Evolutionary conservation across 2,888 invertebrate species (phyloP), one percentile per base, ranked within the genome.

Genomic region (Diarsia mendica): DNA sequence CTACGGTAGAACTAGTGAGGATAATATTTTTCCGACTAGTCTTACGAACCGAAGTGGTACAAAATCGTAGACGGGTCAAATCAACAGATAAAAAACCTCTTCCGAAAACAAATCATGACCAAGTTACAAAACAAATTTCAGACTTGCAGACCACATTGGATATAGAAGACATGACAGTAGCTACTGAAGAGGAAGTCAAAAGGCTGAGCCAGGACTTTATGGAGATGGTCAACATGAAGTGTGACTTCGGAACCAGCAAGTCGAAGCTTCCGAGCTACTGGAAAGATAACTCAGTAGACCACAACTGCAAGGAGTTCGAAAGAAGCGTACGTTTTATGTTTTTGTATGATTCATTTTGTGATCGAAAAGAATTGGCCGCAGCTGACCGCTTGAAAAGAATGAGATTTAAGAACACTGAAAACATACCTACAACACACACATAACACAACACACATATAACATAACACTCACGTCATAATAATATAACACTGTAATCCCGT

Each of bases 291-390:
- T 63, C 73, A 10, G 69, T 84, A 8, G 87, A 88, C 23, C 87
- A 90, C 53, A 77, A 86, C 28, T 88, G 89, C 72, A 80, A 76
- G 28, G 85, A 85, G 13, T 78, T 87, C n/a, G 83, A 85, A 3
- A 84, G 77, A 20, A 76, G 33, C 23, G 90, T 89, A 67, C 69
- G 87, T 53, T 10, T 46, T 55, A 39, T 39, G 10, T 33, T 66
- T 23, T 69, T 23, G 1, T 23, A 10, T 13, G 2, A 39, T 13
- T 39, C 18, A 15, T 10, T 18, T 9, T 48, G 9, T 13, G n/a
- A 48, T 49, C 49, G 49, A 20, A 20, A 49, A 49, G 6, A 49
- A 49, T 49, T 28, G 15, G 55, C 15, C 23, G 15, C 55, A 58
- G 6, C 15, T 49, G 18, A 49, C 2, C 18, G 18, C 18, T 49